Base-by-base conservation (phyloP, 2,113 vertebrate species). In the Engraulis encrasicolus region DNA sequence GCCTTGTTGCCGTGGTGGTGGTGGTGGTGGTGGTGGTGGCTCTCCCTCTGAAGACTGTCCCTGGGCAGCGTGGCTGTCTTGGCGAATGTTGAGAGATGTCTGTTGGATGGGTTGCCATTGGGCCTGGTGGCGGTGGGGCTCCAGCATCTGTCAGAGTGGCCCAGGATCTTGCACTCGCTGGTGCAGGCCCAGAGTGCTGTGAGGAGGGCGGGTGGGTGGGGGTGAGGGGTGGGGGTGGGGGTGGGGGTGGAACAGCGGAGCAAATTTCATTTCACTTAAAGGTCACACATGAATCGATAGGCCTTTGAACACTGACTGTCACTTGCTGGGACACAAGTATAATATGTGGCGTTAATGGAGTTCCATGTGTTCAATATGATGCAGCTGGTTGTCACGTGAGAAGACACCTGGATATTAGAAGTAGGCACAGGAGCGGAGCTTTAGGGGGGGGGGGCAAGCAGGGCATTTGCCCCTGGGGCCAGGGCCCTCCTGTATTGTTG, bases 71-170 rank as follows among this genome's bases (percentile, higher is more conserved):
- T 97, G 0, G 97, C 97, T 78, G 96, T 97, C 92, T 97, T 98
- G 89, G 96, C 96, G 94, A 99, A 99, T 40, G 97, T 97, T 5
- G 97, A 96, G 80, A 94, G 89, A 78, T 94, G 93, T 23, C 94
- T 95, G 5, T 93, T 90, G 9, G 96, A 91, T 4, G 95, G 61
- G 2, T 93, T 92, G 1, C 93, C 97, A 89, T 95, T 94, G 82
- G 93, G 91, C 74, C 96, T 95, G 1, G 92, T 91, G 0, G 96
- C 97, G 3, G 98, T 98, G 0, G 98, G 98, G 88, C 97, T 99
- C 98, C 98, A 99, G 93, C 98, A 99, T 83, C 98, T 95, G 89
- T 99, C 98, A 0, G 98, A 99, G 90, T 99, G 98, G 40, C 98
- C 98, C 86, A 99, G 91, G 87, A 99, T 96, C 92, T 98, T 97